Conservation (phyloP, 2,888 invertebrate genomes). For the Mechanitis messenoides region DNA sequence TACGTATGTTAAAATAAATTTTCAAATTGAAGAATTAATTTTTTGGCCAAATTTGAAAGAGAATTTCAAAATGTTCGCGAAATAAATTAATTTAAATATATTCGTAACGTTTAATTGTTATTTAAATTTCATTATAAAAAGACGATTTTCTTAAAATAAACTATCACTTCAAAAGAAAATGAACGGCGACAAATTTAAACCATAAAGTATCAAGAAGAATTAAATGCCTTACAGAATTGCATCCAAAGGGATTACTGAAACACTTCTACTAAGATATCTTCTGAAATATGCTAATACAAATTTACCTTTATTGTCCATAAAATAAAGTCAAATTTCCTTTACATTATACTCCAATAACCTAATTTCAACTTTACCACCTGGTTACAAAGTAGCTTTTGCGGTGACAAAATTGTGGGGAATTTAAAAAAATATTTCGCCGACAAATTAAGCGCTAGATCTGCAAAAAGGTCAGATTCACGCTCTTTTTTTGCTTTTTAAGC, state of each 20-base stretch:
- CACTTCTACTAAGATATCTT: conserved; percentile 24
- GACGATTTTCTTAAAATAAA: conserved; percentile 6
- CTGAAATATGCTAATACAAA: conserved; percentile 29
- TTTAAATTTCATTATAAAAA: background rate
- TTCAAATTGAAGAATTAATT: too few species aligned
- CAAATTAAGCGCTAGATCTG: conserved; percentile 59
- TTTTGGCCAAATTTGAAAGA: too few species aligned
- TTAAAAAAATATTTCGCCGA: conserved; percentile 32
- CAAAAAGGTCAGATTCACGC: conserved; percentile 27
- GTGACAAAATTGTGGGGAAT: conserved; percentile 15
- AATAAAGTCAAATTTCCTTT: conserved; percentile 23
- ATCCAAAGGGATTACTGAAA: conserved; percentile 43
- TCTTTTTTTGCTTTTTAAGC: conserved; percentile 15
- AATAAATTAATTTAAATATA: too few species aligned
- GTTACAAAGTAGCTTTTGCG: background rate
- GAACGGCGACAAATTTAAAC: conserved; percentile 38
- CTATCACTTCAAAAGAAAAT: conserved; percentile 25
- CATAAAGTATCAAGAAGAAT: conserved; percentile 40
- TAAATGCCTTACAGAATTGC: conserved; percentile 49
- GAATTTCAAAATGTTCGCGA: too few species aligned
- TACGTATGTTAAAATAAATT: too few species aligned
- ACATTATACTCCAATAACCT: background rate
- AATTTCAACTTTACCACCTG: background rate
- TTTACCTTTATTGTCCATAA: conserved; percentile 18
- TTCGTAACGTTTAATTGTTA: too few species aligned